A percentile compares a stretch with the other conserved stretches of the same genome.
phyloP scores from a whole-genome alignment of 2,888 invertebrate genomes.

The Lasioglossum oenotherae region DNA sequence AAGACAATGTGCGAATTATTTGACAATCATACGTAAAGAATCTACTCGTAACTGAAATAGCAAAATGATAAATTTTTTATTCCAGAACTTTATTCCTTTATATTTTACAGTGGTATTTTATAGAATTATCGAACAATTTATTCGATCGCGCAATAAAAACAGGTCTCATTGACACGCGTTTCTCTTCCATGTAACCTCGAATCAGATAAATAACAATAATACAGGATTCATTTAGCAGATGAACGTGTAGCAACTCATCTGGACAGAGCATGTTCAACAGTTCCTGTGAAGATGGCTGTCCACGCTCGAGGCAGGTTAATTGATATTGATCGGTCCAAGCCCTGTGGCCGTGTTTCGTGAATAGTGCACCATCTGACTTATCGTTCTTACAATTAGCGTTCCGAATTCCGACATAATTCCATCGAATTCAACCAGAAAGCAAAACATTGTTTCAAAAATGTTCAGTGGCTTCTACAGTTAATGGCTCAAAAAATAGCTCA shows the following conservation, averaged over 20 bases:
- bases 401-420: background rate
- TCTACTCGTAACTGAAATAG: background rate
- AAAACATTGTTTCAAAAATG: background rate
- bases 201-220: constrained; percentile 2
- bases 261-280: background rate
- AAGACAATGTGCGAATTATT: background rate
- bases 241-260: background rate
- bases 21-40: background rate
- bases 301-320: background rate
- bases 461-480: background rate
- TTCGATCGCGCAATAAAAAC: background rate
- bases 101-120: background rate
- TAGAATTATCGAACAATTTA: background rate
- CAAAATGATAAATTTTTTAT: constrained; percentile 34
- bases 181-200: background rate
- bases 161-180: background rate
- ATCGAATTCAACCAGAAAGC: background rate
- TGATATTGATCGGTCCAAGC: constrained; percentile 7
- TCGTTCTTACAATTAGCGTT: constrained; percentile 8
- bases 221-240: background rate
- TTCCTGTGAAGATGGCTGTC: constrained; percentile 1
- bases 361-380: background rate
- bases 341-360: background rate
- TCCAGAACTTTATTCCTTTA: background rate
- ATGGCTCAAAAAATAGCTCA: background rate